phyloP scores from a whole-genome alignment of 37 sponge, comb jelly and placozoan genomes.

The Hormiphora californensis region DNA sequence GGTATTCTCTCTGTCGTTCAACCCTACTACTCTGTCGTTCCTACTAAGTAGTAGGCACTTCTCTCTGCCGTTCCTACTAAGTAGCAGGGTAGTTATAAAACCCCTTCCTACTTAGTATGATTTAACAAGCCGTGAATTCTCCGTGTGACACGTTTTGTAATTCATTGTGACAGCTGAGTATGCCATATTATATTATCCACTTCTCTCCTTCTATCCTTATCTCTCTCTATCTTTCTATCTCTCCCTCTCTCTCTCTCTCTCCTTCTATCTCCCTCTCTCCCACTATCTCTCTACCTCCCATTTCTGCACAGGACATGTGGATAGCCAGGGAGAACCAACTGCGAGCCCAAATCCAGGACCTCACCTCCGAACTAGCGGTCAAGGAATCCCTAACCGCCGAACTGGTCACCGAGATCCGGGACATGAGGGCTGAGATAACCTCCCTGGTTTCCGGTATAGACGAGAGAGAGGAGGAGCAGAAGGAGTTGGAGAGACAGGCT shows the following conservation, averaged over 20 bases:
- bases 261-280: background rate
- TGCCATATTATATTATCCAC: too few relatives aligned
- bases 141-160: too few relatives aligned
- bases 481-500: background rate
- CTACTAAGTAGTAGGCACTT: too few relatives aligned
- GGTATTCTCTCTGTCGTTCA: too few relatives aligned
- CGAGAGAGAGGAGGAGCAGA: background rate
- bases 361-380: background rate
- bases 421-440: slow-evolving; percentile 41
- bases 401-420: background rate
- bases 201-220: background rate
- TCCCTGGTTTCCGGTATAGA: slow-evolving; percentile 26
- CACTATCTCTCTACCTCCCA: too few relatives aligned
- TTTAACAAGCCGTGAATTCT: too few relatives aligned
- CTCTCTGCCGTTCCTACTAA: too few relatives aligned
- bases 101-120: too few relatives aligned
- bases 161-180: too few relatives aligned
- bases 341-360: background rate
- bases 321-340: background rate
- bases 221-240: background rate
- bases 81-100: too few relatives aligned
- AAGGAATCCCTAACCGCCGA: slow-evolving; percentile 16
- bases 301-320: slow-evolving; percentile 7
- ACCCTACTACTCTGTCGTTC: too few relatives aligned
- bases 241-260: background rate